Percentiles rank a stretch among this genome's conserved stretches.
Evolutionary conservation across 2,113 vertebrate genomes (phyloP).

Genomic region (Charadrius vociferus): DNA sequence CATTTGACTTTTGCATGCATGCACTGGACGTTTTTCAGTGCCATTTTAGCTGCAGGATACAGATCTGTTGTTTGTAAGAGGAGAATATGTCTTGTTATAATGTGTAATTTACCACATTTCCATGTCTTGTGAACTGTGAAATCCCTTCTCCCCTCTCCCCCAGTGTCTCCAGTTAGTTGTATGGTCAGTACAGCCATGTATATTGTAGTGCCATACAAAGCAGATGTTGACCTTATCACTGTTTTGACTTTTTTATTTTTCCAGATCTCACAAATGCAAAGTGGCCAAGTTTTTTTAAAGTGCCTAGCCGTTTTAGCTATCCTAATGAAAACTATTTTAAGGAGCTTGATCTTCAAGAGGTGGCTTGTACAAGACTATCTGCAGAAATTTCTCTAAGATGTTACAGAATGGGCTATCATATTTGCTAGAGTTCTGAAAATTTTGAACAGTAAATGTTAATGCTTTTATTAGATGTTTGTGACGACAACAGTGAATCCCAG

Average conservation of each 20-base stretch:
- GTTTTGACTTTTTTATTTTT: background rate
- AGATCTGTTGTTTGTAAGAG: background rate
- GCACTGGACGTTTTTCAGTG: background rate
- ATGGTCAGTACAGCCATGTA: background rate
- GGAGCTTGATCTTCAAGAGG: background rate
- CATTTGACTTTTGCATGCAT: background rate
- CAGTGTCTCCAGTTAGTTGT: background rate
- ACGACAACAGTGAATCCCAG: background rate
- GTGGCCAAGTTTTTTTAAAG: background rate
- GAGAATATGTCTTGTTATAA: background rate
- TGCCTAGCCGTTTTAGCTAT: background rate
- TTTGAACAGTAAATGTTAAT: background rate
- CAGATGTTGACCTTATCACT: background rate
- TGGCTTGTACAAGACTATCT: background rate
- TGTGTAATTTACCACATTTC: background rate
- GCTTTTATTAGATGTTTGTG: background rate
- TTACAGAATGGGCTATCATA: background rate
- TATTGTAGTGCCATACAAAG: background rate
- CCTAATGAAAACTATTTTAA: background rate
- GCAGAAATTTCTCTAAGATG: background rate
- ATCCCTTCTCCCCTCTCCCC: background rate
- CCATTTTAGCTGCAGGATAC: background rate
- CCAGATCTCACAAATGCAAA: background rate
- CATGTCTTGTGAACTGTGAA: background rate
- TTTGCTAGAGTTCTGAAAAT: background rate